Evolutionary conservation across 2,888 invertebrate genomes (phyloP).

Genomic region (Acanthosoma haemorrhoidale): DNA sequence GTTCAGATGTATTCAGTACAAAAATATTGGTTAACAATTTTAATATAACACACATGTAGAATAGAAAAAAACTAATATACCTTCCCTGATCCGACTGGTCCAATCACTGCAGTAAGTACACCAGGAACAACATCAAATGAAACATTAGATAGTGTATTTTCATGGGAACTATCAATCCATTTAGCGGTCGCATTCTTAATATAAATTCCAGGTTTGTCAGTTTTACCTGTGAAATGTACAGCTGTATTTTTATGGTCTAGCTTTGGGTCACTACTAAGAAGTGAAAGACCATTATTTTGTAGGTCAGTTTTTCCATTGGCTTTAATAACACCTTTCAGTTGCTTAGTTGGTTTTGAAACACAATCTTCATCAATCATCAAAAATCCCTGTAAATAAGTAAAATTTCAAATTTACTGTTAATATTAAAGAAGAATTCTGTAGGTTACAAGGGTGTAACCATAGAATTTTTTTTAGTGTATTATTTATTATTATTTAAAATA

Average conservation of each 20-base stretch:
- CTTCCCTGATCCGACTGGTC: conserved; percentile 71
- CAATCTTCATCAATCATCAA: conserved; percentile 26
- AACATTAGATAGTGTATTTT: conserved; percentile 53
- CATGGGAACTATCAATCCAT: conserved; percentile 52
- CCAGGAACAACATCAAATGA: conserved; percentile 54
- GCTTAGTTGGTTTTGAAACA: neutral
- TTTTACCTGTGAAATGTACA: neutral
- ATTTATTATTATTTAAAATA: too few relatives aligned
- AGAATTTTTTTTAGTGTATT: too few relatives aligned
- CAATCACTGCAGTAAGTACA: conserved; percentile 63
- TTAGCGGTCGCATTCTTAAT: conserved; percentile 46
- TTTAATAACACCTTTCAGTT: neutral
- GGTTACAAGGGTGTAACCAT: too few relatives aligned
- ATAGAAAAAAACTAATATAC: conserved; percentile 42
- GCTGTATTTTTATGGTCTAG: neutral
- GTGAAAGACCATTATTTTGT: neutral
- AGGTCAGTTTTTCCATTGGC: conserved; percentile 23
- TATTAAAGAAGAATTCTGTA: neutral
- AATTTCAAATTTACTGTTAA: neutral
- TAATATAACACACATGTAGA: neutral
- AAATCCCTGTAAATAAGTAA: conserved; percentile 18
- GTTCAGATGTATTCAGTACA: neutral
- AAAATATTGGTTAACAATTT: too few relatives aligned
- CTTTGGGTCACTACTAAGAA: neutral
- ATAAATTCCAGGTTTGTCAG: conserved; percentile 47